These are phyloP conservation scores for Pholis gunnellus DNA, from an alignment of 2,113 vertebrate species.

Conservation along the genomic window DNA sequence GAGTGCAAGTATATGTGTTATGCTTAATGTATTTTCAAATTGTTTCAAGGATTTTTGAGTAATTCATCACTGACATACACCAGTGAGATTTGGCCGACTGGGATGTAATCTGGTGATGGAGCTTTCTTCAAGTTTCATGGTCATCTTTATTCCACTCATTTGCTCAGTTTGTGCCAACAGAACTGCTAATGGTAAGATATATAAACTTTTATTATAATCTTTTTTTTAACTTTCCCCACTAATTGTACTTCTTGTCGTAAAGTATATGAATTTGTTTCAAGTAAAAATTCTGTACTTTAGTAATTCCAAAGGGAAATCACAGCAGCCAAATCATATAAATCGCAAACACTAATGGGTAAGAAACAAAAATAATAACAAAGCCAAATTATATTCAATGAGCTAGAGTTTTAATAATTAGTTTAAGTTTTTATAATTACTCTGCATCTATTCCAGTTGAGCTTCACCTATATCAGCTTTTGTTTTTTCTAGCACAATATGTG, in stretches of 20 bases:
- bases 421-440: too few species aligned
- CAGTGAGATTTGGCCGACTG: neutral
- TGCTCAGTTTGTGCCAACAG: neutral
- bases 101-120: neutral
- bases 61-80: neutral
- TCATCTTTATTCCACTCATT: neutral
- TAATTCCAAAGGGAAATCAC: neutral
- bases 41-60: neutral
- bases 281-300: neutral
- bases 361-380: too few species aligned
- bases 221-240: neutral
- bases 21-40: neutral
- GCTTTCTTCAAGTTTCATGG: constrained; percentile 4
- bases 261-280: neutral
- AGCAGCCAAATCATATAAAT: too few species aligned
- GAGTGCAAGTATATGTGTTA: neutral
- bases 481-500: too few species aligned
- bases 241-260: neutral
- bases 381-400: too few species aligned
- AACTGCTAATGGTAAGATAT: neutral
- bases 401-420: too few species aligned
- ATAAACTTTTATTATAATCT: neutral
- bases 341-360: too few species aligned
- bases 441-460: too few species aligned
- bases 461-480: too few species aligned